These are phyloP conservation scores for Helicolenus hilgendorfi DNA, from an alignment of 2,797 vertebrate genomes.

Conservation along the genomic window DNA sequence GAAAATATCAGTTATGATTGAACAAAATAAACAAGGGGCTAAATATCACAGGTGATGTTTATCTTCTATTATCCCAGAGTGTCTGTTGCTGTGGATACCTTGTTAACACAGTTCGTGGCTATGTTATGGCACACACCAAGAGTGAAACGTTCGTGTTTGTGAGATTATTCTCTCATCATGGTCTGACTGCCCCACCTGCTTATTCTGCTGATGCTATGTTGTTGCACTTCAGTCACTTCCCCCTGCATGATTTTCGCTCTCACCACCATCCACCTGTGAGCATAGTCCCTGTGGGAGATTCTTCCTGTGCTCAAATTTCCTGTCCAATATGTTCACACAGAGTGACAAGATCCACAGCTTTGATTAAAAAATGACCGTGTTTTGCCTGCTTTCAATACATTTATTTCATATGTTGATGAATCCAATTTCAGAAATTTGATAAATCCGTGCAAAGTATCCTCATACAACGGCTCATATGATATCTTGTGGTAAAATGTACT, in stretches of 20 bases:
- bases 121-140: neutral
- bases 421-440: neutral
- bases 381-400: neutral
- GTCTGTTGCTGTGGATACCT: neutral
- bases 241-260: constrained; percentile 17
- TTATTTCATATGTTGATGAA: neutral
- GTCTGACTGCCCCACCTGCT: neutral
- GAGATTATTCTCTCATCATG: neutral
- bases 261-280: constrained; percentile 17
- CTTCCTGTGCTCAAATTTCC: constrained; percentile 6
- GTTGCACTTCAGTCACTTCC: neutral
- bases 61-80: neutral
- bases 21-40: neutral
- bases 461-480: too few relatives aligned
- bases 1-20: neutral
- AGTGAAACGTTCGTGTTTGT: neutral
- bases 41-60: neutral
- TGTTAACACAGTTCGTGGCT: neutral
- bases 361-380: neutral
- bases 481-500: too few relatives aligned
- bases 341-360: neutral
- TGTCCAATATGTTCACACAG: neutral
- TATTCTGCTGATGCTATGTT: neutral
- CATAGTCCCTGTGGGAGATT: constrained; percentile 11
- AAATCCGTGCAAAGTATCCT: neutral